These are phyloP conservation scores for Silurus meridionalis DNA, from an alignment of 2,113 vertebrate species.

Conservation along the genomic window DNA sequence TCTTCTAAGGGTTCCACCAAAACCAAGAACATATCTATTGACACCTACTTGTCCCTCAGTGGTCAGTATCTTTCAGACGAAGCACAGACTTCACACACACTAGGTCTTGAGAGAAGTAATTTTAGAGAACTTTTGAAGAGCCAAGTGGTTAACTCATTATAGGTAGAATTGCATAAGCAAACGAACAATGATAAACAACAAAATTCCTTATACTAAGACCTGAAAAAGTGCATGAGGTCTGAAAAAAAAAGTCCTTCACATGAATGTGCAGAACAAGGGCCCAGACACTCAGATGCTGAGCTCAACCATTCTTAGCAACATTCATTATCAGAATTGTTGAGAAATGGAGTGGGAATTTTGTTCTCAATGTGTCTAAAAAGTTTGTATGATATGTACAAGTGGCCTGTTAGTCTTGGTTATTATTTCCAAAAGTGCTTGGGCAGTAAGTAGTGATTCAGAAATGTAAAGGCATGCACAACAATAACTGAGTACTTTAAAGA, in stretches of 20 bases:
- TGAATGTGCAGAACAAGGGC: slow-evolving; percentile 47
- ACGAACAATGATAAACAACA: slow-evolving; percentile 50
- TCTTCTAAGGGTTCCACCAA: slow-evolving; percentile 68
- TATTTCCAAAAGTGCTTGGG: slow-evolving; percentile 27
- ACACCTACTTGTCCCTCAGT: slow-evolving; percentile 76
- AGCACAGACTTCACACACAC: slow-evolving; percentile 57
- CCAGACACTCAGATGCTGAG: slow-evolving; percentile 35
- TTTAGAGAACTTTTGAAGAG: slow-evolving; percentile 64
- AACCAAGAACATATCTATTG: slow-evolving; percentile 69
- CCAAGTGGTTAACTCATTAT: slow-evolving; percentile 69
- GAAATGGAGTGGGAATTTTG: slow-evolving; percentile 48
- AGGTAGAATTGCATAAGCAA: slow-evolving; percentile 51
- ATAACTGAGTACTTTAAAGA: background rate
- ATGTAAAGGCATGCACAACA: slow-evolving; percentile 25
- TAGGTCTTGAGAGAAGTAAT: slow-evolving; percentile 66
- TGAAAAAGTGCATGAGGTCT: slow-evolving; percentile 57
- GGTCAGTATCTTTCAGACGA: slow-evolving; percentile 71
- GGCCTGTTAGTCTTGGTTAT: slow-evolving; percentile 45
- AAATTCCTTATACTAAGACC: slow-evolving; percentile 58
- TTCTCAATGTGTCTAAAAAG: slow-evolving; percentile 36
- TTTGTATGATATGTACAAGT: slow-evolving; percentile 19
- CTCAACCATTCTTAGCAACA: slow-evolving; percentile 40
- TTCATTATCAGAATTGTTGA: slow-evolving; percentile 47
- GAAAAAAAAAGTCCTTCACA: slow-evolving; percentile 46
- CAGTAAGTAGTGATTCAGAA: slow-evolving; percentile 12